Evolutionary conservation across 2,113 vertebrate species (phyloP), one percentile per base, ranked within the genome.

Genomic region (Plecotus auritus): DNA sequence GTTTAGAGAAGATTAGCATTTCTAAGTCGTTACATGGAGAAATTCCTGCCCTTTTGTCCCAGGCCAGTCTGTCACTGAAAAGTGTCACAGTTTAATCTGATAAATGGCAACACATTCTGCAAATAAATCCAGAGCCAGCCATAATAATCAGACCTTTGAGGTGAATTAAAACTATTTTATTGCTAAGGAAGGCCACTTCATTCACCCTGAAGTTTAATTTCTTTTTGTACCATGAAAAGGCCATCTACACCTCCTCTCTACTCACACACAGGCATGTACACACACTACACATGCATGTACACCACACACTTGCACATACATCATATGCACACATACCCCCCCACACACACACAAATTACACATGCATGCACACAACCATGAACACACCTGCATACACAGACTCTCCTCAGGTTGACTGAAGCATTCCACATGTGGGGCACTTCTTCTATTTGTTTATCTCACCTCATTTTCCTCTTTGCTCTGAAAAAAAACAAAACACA

Each of bases 371-470:
- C 14, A 13, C 3, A 7, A 12, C 4, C 66, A 47, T 32, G 5
- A 40, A 56, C 10, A 42, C 28, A 9, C 8, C 26, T 4, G 2
- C 9, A 5, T 26, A 42, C 35, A 20, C 42, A 42, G 4, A 51
- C 9, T 6, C 28, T 35, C 0, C 1, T 10, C 11, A 0, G 0
- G 5, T 17, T 4, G n/a, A 3, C 14, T 2, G 1, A 23, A 54
- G 13, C 64, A 11, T 42, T 56, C n/a, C 20, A 8, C 1, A 6
- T 9, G 5, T 6, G 18, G 17, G 7, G 45, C 86, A n/a, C 72
- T 90, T 0, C 90, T 0, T 0, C 42, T 78, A 13, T 13, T 26
- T 30, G 5, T 61, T 73, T 37, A 49, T 37, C 6, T 47, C 77
- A 64, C 16, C 42, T 32, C 28, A 0, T 0, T 1, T 2, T 0